These are phyloP conservation scores for Campoletis raptor DNA, from an alignment of 2,888 invertebrate species.

Conservation along the genomic window DNA sequence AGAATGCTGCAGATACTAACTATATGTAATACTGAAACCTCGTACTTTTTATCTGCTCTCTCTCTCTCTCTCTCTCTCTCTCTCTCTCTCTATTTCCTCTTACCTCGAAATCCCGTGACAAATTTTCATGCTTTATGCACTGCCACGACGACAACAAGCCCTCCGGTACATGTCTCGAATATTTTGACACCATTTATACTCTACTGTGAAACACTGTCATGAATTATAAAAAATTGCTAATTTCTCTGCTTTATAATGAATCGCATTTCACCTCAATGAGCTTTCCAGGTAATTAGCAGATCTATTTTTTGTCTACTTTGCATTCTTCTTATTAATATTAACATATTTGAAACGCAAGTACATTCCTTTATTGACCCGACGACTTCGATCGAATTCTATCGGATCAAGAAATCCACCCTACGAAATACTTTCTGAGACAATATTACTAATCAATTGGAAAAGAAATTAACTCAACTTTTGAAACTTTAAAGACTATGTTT, in stretches of 20 bases:
- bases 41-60: slow-evolving; percentile 25
- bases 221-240: background rate
- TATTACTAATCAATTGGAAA: background rate
- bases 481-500: background rate
- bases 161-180: background rate
- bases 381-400: too few relatives aligned
- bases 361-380: background rate
- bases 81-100: background rate
- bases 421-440: background rate
- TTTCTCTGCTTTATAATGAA: background rate
- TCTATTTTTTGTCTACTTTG: background rate
- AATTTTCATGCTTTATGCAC: slow-evolving; percentile 29
- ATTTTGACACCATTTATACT: background rate
- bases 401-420: background rate
- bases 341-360: background rate
- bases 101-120: slow-evolving; percentile 1
- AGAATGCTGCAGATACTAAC: slow-evolving; percentile 3
- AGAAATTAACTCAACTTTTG: background rate
- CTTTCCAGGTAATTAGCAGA: background rate
- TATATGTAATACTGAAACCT: slow-evolving; percentile 4
- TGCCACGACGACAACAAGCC: slow-evolving; percentile 21
- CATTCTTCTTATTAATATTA: background rate
- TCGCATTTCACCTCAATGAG: background rate
- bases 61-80: background rate
- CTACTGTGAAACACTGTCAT: background rate